A percentile compares a stretch with the other conserved stretches of the same genome.
phyloP scores from a whole-genome alignment of 1,140 invertebrate species.

The Drosophila sechellia region DNA sequence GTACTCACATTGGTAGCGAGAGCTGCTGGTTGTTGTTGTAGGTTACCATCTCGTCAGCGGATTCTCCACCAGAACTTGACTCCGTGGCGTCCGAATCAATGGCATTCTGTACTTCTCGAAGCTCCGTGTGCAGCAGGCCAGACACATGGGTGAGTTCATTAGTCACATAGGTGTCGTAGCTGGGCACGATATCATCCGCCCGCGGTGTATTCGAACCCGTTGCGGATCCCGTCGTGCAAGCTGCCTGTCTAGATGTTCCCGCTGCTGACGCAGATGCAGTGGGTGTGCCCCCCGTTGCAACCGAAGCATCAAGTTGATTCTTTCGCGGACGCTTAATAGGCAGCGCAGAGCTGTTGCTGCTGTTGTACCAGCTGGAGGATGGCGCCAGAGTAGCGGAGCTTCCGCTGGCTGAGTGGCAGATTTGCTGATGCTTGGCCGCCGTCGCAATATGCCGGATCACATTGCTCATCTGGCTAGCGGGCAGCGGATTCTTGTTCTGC shows the following conservation, averaged over 20 bases:
- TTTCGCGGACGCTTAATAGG: constrained; percentile 63
- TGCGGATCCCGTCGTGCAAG: constrained; percentile 10
- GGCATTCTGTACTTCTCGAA: constrained; percentile 89
- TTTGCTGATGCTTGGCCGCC: constrained; percentile 68
- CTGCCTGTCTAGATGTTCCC: constrained; percentile 82
- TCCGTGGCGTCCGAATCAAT: constrained; percentile 97
- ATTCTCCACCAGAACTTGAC: constrained; percentile 96
- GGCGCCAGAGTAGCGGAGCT: constrained; percentile 67
- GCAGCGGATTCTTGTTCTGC: constrained; percentile 63
- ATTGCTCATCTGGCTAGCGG: constrained; percentile 70
- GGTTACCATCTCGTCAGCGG: constrained; percentile 94
- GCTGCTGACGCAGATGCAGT: constrained; percentile 49
- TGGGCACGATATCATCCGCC: constrained; percentile 76
- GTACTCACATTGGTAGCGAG: constrained; percentile 91
- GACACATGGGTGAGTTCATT: constrained; percentile 87
- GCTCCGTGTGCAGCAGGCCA: constrained; percentile 89
- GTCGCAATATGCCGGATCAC: constrained; percentile 72
- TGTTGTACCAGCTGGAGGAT: constrained; percentile 66
- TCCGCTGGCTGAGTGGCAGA: constrained; percentile 76
- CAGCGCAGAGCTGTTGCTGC: constrained; percentile 33
- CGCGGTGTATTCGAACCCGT: constrained; percentile 24
- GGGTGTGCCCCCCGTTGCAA: not conserved
- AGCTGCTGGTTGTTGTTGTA: constrained; percentile 92
- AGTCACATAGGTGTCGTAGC: constrained; percentile 85
- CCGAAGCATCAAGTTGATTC: constrained; percentile 29